A percentile compares a stretch with the other conserved stretches of the same genome.
Conservation (phyloP, 1,140 invertebrate species). For the Drosophila obscura region DNA sequence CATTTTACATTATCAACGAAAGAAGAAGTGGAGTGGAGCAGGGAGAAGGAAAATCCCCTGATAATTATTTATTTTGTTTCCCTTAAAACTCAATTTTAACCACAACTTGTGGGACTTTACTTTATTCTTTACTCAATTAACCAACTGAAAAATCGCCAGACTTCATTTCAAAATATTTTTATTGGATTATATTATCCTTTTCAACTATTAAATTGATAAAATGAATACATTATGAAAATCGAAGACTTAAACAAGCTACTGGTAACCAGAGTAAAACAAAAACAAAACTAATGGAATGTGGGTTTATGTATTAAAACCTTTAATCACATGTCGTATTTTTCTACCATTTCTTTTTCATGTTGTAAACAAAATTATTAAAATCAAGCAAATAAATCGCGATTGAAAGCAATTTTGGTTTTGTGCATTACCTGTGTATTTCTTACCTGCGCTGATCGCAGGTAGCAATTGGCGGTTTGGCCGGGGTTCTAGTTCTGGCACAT, state of each 20-base stretch:
- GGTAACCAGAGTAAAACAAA: too few relatives aligned
- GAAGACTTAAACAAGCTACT: conserved; percentile 58
- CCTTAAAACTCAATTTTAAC: conserved; percentile 19
- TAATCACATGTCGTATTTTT: conserved; percentile 76
- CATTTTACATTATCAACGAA: conserved; percentile 63
- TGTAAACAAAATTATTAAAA: conserved; percentile 60
- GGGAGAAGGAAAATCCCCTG: conserved; percentile 22
- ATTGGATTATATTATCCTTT: neutral
- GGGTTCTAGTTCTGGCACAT: neutral
- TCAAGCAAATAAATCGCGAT: conserved; percentile 38
- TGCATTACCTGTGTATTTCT: conserved; percentile 25
- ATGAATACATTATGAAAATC: conserved; percentile 31
- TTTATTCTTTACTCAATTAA: conserved; percentile 49
- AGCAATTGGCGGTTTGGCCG: conserved; percentile 36
- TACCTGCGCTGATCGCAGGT: conserved; percentile 53
- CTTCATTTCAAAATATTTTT: conserved; percentile 8
- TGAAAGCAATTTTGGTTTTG: conserved; percentile 13
- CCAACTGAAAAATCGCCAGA: conserved; percentile 16
- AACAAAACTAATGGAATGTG: conserved; percentile 54
- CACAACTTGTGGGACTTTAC: neutral
- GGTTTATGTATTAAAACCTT: conserved; percentile 61
- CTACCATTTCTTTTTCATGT: conserved; percentile 81
- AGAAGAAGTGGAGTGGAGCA: conserved; percentile 6
- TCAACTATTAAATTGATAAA: conserved; percentile 29
- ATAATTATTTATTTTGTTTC: conserved; percentile 42